These are phyloP conservation scores for Spodoptera litura DNA, from an alignment of 1,140 invertebrate species.

Conservation along the genomic window DNA sequence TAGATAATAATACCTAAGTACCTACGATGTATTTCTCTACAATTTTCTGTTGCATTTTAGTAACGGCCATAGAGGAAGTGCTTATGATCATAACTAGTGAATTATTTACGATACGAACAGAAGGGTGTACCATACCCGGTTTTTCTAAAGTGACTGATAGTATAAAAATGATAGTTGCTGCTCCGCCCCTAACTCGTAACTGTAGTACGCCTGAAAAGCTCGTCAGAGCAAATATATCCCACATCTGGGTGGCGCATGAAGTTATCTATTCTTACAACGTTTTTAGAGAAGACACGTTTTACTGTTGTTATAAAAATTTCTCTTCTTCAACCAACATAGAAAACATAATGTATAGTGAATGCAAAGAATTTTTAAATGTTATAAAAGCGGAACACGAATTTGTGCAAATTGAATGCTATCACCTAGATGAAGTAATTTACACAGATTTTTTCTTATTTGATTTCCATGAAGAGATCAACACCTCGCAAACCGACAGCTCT, in stretches of 20 bases:
- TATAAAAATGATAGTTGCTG: conserved; percentile 42
- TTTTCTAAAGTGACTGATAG: conserved; percentile 15
- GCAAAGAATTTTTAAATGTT: conserved; percentile 46
- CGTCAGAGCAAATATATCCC: conserved; percentile 41
- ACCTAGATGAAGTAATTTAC: conserved; percentile 49
- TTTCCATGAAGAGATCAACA: not conserved
- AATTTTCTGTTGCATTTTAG: conserved; percentile 30
- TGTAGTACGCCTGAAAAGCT: conserved; percentile 27
- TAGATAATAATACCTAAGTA: too few relatives aligned
- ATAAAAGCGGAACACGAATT: conserved; percentile 53
- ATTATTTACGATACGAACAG: conserved; percentile 29
- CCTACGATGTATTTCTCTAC: not conserved
- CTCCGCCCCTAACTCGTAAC: not conserved
- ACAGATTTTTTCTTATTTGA: conserved; percentile 52
- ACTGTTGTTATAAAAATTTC: conserved; percentile 53
- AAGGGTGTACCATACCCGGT: conserved; percentile 41
- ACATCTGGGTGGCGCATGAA: conserved; percentile 50
- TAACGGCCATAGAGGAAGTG: not conserved
- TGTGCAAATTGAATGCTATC: conserved; percentile 51
- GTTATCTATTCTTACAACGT: conserved; percentile 36
- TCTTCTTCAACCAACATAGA: conserved; percentile 39
- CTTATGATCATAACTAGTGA: not conserved
- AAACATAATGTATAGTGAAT: conserved; percentile 47
- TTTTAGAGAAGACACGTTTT: conserved; percentile 36
- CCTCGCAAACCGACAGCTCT: too few relatives aligned